Base-by-base conservation (phyloP, 2,888 invertebrate genomes). In the Achlya flavicornis region DNA sequence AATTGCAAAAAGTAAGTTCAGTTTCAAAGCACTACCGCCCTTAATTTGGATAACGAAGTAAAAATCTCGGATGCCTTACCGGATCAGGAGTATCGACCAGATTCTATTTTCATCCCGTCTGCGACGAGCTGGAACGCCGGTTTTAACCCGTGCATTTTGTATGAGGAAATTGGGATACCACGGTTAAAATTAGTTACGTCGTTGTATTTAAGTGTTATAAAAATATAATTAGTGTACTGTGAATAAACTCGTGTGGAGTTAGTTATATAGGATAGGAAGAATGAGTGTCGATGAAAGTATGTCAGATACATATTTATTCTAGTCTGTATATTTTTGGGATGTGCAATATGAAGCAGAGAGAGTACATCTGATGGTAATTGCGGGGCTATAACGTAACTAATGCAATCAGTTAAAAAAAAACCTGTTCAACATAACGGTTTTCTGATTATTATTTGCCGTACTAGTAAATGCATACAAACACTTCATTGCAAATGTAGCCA, bases 81-180 rank as follows among this genome's bases (percentile, higher is more conserved):
- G 60, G 60, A 65, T 48, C 46, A 60, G 60, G 41, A n/a, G 59
- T 58, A 62, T 63, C 65, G 65, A 66, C 61, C 53, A 59, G n/a
- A 33, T 61, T 62, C 66, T 63, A 62, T 62, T 62, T 57, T 41
- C 19, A 58, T 32, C 57, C 43, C n/a, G 10, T 26, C 62, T 62
- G 41, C 19, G 19, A n/a, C 46, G 53, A 10, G 10, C 16, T 53
- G 53, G 19, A 32, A 32, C 46, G 14, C 64, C 70, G 68, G 70
- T 69, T 69, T 67, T 64, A 33, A 58, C 46, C 58, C 10, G 58
- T 75, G 70, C 65, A 75, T 71, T 68, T 73, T 75, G 70, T 70
- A 73, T 71, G 70, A 68, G 62, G 62, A 26, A 26, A 26, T 26
- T 1, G 26, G 61, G 57, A 60, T 64, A 64, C 62, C 53, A 53